Evolutionary conservation across 2,113 vertebrate species (phyloP).

Genomic region (Dolichallabes microphthalmus): DNA sequence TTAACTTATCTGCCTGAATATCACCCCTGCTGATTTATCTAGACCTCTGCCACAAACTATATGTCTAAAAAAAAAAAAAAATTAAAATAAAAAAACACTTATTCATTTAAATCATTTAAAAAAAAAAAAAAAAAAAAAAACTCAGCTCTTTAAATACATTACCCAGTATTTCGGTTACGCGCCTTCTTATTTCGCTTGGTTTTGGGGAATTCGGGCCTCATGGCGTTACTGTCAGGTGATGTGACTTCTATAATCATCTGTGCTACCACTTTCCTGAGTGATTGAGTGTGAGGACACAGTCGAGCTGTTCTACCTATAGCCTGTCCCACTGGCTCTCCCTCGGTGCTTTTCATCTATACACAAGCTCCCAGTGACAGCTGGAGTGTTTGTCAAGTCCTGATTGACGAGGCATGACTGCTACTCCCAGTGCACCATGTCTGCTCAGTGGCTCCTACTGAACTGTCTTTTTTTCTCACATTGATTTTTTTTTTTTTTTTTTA

Average conservation of each 20-base stretch:
- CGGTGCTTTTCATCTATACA: constrained; percentile 13
- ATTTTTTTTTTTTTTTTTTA: background rate
- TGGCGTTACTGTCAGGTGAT: constrained; percentile 7
- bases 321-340: constrained; percentile 4
- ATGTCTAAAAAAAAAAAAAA: background rate
- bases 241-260: constrained; percentile 11
- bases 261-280: constrained; percentile 25
- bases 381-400: constrained; percentile 27
- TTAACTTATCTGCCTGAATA: background rate
- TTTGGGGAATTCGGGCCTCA: constrained; percentile 19
- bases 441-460: background rate
- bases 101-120: background rate
- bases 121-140: background rate
- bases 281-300: constrained; percentile 37
- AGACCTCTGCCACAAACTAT: background rate
- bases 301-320: constrained; percentile 19
- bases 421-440: constrained; percentile 28
- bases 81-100: too few species aligned
- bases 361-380: constrained; percentile 30
- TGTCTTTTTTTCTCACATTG: background rate
- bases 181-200: constrained; percentile 11
- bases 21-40: background rate
- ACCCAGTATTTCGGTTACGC: background rate
- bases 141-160: background rate
- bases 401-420: constrained; percentile 39